A percentile compares a stretch with the other conserved stretches of the same genome.
phyloP scores from a whole-genome alignment of 1,140 invertebrate genomes.

The Manduca sexta region DNA sequence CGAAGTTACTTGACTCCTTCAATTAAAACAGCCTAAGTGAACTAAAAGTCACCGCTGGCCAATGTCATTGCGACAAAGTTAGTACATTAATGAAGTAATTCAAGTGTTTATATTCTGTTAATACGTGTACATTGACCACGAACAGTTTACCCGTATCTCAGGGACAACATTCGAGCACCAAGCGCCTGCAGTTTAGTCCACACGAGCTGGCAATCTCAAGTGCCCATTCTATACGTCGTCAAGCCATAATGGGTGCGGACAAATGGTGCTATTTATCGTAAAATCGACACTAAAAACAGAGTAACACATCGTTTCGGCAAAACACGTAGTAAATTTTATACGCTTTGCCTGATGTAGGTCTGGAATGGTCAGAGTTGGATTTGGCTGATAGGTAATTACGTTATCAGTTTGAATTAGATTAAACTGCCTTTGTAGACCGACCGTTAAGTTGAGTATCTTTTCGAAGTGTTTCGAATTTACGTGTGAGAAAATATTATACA shows the following conservation, averaged over 20 bases:
- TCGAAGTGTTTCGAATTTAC: too few species aligned
- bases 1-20: too few species aligned
- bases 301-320: conserved; percentile 39
- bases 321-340: conserved; percentile 43
- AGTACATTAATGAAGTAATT: too few species aligned
- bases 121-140: conserved; percentile 13
- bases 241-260: conserved; percentile 38
- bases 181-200: conserved; percentile 37
- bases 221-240: conserved; percentile 43
- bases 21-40: too few species aligned
- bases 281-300: conserved; percentile 54
- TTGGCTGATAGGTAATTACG: too few species aligned
- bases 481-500: too few species aligned
- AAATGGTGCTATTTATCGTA: conserved; percentile 56
- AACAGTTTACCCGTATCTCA: neutral
- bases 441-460: too few species aligned
- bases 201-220: conserved; percentile 36
- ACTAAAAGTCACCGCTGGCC: too few species aligned
- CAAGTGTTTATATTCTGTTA: too few species aligned
- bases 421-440: too few species aligned
- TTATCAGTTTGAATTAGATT: too few species aligned
- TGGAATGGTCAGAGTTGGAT: conserved; percentile 2
- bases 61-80: too few species aligned
- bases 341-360: conserved; percentile 17
- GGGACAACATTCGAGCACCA: neutral